Percentiles rank a stretch among this genome's conserved stretches.
Evolutionary conservation across 2,888 invertebrate species (phyloP).

Genomic region (Xylota segnis): DNA sequence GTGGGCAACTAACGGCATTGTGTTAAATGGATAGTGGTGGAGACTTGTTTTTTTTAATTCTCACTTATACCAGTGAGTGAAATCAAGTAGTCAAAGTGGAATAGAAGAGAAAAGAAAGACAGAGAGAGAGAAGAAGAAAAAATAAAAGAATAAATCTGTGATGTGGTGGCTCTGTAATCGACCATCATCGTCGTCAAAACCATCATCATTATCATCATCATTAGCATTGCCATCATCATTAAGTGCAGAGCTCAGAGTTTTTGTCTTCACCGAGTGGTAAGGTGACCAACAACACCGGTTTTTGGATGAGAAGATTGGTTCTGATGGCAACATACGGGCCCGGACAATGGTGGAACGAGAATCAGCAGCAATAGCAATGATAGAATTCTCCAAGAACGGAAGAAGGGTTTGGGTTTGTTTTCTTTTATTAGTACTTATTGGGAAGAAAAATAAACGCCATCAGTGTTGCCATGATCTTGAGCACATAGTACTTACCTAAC

Average conservation of each 20-base stretch:
- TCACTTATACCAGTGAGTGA: constrained; percentile 7
- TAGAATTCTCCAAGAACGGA: constrained; percentile 40
- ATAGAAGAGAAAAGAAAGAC: constrained; percentile 29
- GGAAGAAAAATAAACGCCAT: not conserved
- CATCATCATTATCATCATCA: constrained; percentile 45
- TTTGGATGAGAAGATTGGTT: constrained; percentile 35
- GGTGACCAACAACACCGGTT: constrained; percentile 71
- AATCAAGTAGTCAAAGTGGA: not conserved
- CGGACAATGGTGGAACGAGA: constrained; percentile 24
- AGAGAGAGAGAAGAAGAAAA: constrained; percentile 21
- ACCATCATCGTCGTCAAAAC: constrained; percentile 43
- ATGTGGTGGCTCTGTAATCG: constrained; percentile 54
- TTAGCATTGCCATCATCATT: constrained; percentile 41
- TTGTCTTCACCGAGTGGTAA: constrained; percentile 56
- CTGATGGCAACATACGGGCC: constrained; percentile 43
- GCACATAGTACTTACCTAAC: too few species aligned
- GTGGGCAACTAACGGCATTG: constrained; percentile 72
- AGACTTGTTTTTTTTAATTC: constrained; percentile 49
- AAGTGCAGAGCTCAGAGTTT: constrained; percentile 46
- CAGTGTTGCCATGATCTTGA: constrained; percentile 12
- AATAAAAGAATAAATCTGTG: constrained; percentile 8
- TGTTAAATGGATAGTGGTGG: constrained; percentile 71
- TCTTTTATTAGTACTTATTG: not conserved
- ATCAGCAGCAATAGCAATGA: constrained; percentile 28
- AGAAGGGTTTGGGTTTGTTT: constrained; percentile 7